Percentiles rank a stretch among this genome's conserved stretches.
Evolutionary conservation across 2,797 vertebrate species (phyloP).

Genomic region (Xenops minutus): DNA sequence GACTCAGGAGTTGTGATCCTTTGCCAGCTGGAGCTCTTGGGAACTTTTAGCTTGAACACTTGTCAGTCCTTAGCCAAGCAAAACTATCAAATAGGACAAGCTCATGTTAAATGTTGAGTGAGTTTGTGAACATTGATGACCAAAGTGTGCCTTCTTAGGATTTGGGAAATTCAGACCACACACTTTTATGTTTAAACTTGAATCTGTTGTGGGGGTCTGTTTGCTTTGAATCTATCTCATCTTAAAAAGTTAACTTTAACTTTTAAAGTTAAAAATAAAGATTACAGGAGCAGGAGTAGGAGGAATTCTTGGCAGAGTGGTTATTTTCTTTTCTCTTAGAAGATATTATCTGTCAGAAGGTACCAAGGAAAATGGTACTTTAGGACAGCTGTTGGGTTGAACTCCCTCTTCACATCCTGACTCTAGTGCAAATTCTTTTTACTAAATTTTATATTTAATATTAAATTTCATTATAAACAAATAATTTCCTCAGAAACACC

Average conservation of each 20-base stretch:
- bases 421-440: background rate
- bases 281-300: background rate
- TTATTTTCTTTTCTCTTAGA: background rate
- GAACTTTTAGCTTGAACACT: background rate
- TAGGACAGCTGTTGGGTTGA: background rate
- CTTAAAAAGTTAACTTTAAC: background rate
- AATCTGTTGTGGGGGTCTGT: background rate
- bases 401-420: background rate
- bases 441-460: background rate
- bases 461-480: background rate
- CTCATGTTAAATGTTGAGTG: background rate
- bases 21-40: background rate
- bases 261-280: background rate
- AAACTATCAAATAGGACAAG: background rate
- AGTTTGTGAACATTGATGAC: background rate
- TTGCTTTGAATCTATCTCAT: background rate
- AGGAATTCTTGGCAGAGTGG: background rate
- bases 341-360: background rate
- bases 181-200: background rate
- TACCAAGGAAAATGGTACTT: background rate
- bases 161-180: background rate
- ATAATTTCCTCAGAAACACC: background rate
- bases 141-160: background rate
- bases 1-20: background rate
- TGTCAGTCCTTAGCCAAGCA: background rate